Base-by-base conservation (phyloP, 30 jellyfish, hydroid and myxozoan genomes). In the Hydra vulgaris region DNA sequence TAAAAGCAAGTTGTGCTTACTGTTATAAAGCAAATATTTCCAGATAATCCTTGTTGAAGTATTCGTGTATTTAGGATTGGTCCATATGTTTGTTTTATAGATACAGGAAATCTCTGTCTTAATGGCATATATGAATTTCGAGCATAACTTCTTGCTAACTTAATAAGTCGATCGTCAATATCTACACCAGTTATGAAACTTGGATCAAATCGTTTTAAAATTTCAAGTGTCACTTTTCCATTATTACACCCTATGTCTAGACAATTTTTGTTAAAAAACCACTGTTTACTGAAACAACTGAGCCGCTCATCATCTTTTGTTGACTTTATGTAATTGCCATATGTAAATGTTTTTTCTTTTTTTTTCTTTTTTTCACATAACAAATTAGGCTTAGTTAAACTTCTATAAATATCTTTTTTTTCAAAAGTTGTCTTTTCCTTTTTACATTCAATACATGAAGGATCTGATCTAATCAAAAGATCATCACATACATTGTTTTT, bases 191-290 rank as follows among this genome's bases (percentile, higher is more conserved):
- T 80, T 17, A 92, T 26, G 0, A 80, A 79, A 70, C 56, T 76
- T 5, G 98, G 98, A n/a, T 67, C 54, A 81, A 78, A 92, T 70
- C 87, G 89, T 22, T 87, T 53, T 21, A 89, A 89, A 82, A 92
- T 92, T 79, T 83, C 84, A 3, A 79, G 77, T 0, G 96, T 84
- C 0, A 92, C 83, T 27, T 83, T 92, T 15, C 98, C 98, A 54
- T 80, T 94, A 81, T 83, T 87, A 83, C 98, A 92, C 0, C 98
- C 98, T 76, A 92, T 86, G 70, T 87, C 96, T 21, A 92, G 76
- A 78, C 98, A 92, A 25, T 77, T 74, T 73, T 84, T 92, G 18
- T 79, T 89, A 15, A 74, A 81, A 74, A 90, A 90, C 97, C 97
- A 90, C 18, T 79, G 78, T 52, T 70, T 73, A 70, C 70, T 71